These are phyloP conservation scores for Siderastrea siderea DNA, from an alignment of 92 coral and sea anemone genomes.

Conservation along the genomic window DNA sequence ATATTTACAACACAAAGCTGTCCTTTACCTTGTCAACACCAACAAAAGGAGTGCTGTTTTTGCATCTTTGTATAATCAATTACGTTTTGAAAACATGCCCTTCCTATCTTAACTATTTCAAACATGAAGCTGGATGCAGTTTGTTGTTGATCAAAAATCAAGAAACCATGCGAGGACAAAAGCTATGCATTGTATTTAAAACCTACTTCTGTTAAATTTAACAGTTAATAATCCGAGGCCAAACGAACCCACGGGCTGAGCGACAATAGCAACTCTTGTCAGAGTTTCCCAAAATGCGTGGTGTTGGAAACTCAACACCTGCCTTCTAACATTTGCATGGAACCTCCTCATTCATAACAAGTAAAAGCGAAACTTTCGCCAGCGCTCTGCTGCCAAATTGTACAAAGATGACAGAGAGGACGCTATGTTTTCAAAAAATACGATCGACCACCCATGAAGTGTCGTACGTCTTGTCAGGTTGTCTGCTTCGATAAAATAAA, in stretches of 20 bases:
- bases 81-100: background rate
- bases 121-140: background rate
- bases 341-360: conserved; percentile 44
- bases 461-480: conserved; percentile 27
- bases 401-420: conserved; percentile 27
- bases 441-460: conserved; percentile 74
- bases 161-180: background rate
- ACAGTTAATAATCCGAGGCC: conserved; percentile 30
- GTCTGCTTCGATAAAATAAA: conserved; percentile 24
- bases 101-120: conserved; percentile 29
- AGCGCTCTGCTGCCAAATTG: background rate
- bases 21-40: conserved; percentile 21
- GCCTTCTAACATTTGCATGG: conserved; percentile 73
- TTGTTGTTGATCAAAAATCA: conserved; percentile 14
- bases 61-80: conserved; percentile 34
- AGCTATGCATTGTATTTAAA: conserved; percentile 19
- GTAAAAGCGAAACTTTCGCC: conserved; percentile 15
- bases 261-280: conserved; percentile 65
- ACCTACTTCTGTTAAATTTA: conserved; percentile 37
- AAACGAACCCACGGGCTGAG: conserved; percentile 61
- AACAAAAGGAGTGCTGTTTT: conserved; percentile 17
- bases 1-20: conserved; percentile 28
- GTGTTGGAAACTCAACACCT: conserved; percentile 80
- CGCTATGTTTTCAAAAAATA: conserved; percentile 13
- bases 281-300: conserved; percentile 69